Evolutionary conservation across 2,888 invertebrate genomes (phyloP), one percentile per base, ranked within the genome.

Genomic region (Drosophila anomelani): DNA sequence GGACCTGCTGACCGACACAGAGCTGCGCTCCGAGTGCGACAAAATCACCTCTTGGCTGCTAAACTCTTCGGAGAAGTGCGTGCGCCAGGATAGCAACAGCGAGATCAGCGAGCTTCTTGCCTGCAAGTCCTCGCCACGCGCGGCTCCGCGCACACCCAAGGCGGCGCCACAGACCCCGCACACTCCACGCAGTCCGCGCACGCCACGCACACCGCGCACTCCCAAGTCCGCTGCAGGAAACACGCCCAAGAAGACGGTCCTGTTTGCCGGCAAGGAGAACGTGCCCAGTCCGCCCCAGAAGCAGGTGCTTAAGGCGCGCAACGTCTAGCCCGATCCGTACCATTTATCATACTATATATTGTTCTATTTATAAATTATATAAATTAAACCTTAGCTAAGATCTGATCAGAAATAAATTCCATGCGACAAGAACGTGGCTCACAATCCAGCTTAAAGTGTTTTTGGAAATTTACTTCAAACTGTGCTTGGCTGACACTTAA

Each of bases 231-330:
- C 68, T 61, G 62, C 87, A 77, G 51, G 51, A 51, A 60, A 81
- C 57, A 92, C 92, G 20, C 92, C 93, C 47, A 90, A 92, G 77
- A 92, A 93, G 81, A 90, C 90, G 10, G 84, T 91, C 32, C 85
- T 92, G 53, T 92, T 92, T 56, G 81, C 91, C 46, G 92, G 92
- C 59, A 93, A 93, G 77, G 92, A 93, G 72, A 92, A 92, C 73
- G 75, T 92, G 44, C 91, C 92, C 49, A 85, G 82, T 70, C 89
- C 92, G 78, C 84, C 84, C 12, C 92, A 92, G 75, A 87, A 92
- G 80, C 92, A 92, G 69, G 89, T 92, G 68, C 88, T 92, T 46
- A 92, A 92, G 76, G 77, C 91, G 68, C 87, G 91, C 69, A 92
- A 92, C 71, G 79, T 81, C 76, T 85, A 85, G 85, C 62, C 72